These are phyloP conservation scores for Artemisiospiza belli DNA, from an alignment of 2,113 vertebrate genomes.

Conservation along the genomic window DNA sequence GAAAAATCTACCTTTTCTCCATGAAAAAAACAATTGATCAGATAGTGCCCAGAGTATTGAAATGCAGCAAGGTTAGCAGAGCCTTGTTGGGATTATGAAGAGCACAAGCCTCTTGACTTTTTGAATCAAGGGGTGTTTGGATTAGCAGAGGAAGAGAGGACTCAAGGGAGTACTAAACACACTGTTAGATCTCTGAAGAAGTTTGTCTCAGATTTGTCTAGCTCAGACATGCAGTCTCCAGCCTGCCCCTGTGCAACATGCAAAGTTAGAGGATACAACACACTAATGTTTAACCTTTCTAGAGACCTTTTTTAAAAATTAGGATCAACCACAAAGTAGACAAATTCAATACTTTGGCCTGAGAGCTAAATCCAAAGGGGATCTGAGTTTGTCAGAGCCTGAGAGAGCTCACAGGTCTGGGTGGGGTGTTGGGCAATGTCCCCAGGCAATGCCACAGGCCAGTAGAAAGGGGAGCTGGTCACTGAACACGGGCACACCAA, in stretches of 20 bases:
- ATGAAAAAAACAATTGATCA: not conserved
- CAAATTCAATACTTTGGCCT: not conserved
- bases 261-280: not conserved
- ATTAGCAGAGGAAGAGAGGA: not conserved
- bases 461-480: not conserved
- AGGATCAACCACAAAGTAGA: not conserved
- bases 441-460: not conserved
- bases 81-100: not conserved
- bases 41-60: not conserved
- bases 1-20: not conserved
- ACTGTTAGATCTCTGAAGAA: not conserved
- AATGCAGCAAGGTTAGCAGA: not conserved
- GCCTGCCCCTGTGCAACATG: not conserved
- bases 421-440: not conserved
- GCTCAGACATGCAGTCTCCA: not conserved
- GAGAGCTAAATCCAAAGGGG: not conserved
- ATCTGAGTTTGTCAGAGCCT: not conserved
- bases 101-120: not conserved
- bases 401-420: not conserved
- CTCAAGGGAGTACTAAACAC: not conserved
- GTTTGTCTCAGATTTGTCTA: not conserved
- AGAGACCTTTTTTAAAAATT: not conserved
- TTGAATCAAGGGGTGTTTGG: not conserved
- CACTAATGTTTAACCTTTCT: not conserved
- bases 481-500: not conserved